Base-by-base conservation (phyloP, 2,888 invertebrate genomes). In the Agapostemon virescens region DNA sequence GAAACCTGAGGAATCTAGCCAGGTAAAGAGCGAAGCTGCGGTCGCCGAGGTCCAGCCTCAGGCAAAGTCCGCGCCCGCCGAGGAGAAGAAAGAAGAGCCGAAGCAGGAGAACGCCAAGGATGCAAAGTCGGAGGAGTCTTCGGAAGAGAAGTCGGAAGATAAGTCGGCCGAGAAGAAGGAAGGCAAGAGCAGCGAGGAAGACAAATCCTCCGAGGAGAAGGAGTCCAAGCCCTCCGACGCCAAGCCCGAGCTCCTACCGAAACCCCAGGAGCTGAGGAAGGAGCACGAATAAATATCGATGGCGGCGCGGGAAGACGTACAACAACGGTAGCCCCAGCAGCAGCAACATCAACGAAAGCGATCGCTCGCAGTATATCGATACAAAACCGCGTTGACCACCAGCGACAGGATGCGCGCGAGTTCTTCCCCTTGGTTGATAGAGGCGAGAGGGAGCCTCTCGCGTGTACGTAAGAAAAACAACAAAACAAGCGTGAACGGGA, bases 51-150 rank as follows among this genome's bases (percentile, higher is more conserved):
- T 40, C 1, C 72, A 75, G n/a, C 69, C 86, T 2, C 81, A 85
- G n/a, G 79, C 67, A 40, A 87, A 85, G 7, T 55, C 85, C 33
- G 81, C 81, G 5, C 78, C 69, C 17, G 45, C 23, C 9, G 64
- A 79, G 0, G 78, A 84, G 15, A 75, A 84, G 49, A 70, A 73
- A 26, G 69, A 76, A 23, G 70, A 79, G 93, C 93, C 77, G 67
- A 93, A 88, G 75, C 90, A 86, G 38, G 71, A 90, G 89, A 58
- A 87, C 87, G 77, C 55, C 36, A 89, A 91, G 68, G 90, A 93
- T 71, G 88, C 91, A 26, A 91, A 91, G 73, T 86, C 83, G 23
- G 77, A 80, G 3, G 77, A 85, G 1, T 83, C 85, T 3, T 86
- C 84, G 52, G 82, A 85, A n/a, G 79, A 87, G 71, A 84, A 85